A percentile compares a stretch with the other conserved stretches of the same genome.
These are phyloP conservation scores for Morone chrysops DNA, from an alignment of 2,113 vertebrate genomes.

Conservation along the genomic window DNA sequence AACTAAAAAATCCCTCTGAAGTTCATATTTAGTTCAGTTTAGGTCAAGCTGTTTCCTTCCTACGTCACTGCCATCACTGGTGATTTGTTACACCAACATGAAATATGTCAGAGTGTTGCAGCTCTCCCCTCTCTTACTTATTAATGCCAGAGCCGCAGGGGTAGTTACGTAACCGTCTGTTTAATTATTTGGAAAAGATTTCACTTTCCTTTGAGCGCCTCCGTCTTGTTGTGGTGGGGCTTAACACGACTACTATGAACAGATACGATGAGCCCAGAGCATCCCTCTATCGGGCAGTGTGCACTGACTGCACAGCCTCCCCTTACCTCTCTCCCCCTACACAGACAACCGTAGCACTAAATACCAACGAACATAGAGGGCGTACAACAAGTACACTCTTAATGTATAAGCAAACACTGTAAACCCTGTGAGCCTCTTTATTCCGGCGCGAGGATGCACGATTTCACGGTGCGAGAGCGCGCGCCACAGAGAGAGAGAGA, in stretches of 20 bases:
- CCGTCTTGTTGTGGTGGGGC: slow-evolving; percentile 9
- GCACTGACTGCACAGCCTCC: no score
- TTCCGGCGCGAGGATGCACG: neutral
- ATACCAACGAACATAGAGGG: no score
- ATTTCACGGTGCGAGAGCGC: neutral
- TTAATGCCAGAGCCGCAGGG: slow-evolving; percentile 41
- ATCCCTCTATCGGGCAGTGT: neutral
- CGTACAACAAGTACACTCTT: neutral
- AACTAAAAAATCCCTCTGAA: neutral
- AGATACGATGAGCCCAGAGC: neutral
- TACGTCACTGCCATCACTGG: neutral
- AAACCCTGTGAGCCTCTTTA: neutral
- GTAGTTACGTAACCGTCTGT: slow-evolving; percentile 59
- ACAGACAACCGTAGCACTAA: neutral
- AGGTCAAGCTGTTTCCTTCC: neutral
- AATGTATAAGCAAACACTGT: neutral
- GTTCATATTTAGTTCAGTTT: neutral
- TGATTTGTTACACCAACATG: slow-evolving; percentile 14
- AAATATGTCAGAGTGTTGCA: slow-evolving; percentile 3
- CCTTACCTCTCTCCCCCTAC: no score
- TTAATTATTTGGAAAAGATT: slow-evolving; percentile 58
- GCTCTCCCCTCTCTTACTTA: slow-evolving; percentile 39
- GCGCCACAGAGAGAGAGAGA: neutral
- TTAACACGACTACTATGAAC: neutral
- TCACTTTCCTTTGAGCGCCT: slow-evolving; percentile 49